A percentile compares a stretch with the other conserved stretches of the same genome.
These are phyloP conservation scores for Notoglanidium macrostoma DNA, from an alignment of 2,797 vertebrate genomes.

Conservation along the genomic window DNA sequence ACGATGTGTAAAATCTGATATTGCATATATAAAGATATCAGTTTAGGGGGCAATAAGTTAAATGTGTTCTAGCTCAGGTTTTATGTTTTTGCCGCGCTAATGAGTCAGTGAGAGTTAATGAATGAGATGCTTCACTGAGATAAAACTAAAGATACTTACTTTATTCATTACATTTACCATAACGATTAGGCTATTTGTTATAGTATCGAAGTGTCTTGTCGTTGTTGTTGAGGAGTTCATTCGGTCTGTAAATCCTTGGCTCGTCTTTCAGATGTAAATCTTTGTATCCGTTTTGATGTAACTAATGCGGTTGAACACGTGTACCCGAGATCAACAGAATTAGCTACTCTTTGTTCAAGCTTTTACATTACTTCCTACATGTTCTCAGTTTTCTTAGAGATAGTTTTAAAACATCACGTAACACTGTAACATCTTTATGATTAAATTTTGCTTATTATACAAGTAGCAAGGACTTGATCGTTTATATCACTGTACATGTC, in stretches of 20 bases:
- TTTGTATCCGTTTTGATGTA: neutral
- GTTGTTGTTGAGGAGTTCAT: neutral
- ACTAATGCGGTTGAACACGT: neutral
- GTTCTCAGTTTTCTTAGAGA: neutral
- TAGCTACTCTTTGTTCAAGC: too few relatives aligned
- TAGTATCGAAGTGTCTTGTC: neutral
- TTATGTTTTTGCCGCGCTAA: neutral
- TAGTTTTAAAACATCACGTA: neutral
- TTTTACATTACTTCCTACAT: neutral
- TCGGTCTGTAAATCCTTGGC: neutral
- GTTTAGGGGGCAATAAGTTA: neutral
- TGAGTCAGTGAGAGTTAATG: neutral
- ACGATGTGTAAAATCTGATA: neutral
- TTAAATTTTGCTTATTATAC: neutral
- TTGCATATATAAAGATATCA: too few relatives aligned
- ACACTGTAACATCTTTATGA: neutral
- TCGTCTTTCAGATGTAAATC: too few relatives aligned
- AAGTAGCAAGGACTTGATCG: neutral
- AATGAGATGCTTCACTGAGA: neutral
- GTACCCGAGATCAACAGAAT: too few relatives aligned
- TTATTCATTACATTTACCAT: neutral
- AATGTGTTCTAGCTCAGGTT: too few relatives aligned
- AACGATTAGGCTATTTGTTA: neutral
- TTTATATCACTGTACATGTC: neutral
- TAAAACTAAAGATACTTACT: neutral